Base-by-base conservation (phyloP, 1,140 invertebrate genomes). In the Zaprionus vittiger region DNA sequence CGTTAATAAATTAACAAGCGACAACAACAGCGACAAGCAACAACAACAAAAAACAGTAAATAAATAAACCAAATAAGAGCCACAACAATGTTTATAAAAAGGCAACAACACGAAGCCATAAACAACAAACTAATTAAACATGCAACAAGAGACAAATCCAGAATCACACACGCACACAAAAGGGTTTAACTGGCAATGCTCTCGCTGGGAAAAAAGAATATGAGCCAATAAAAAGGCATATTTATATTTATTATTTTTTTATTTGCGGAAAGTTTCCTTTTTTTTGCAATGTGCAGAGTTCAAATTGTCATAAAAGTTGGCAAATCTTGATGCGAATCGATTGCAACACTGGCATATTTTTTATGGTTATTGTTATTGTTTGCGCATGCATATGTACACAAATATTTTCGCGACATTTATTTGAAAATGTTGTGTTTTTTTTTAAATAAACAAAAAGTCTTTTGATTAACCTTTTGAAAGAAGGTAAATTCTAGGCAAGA, bases 61-160 rank as follows among this genome's bases (percentile, higher is more conserved):
- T 78, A 86, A 87, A 87, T 79, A 87, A 87, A 81, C 77, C 81
- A 62, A 77, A 63, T 64, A 57, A 72, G 47, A 64, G 44, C 79
- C 79, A 49, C 79, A 79, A 85, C 54, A 75, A 77, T 62, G 54
- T 56, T 63, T 73, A 74, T 55, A 44, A 77, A 67, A 63, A 73
- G 76, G 41, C 26, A 49, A 63, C 70, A 57, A 49, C 49, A 67
- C 72, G 69, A 72, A 31, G 70, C 83, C 34, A 80, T 78, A 89
- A 84, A 89, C 78, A 89, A 89, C 73, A 64, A 81, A 89, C 83
- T 87, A 89, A 89, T 87, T 87, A 89, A 79, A 89, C 73, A 89
- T 83, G 71, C 77, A 77, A 49, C 68, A 71, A 73, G 70, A 65
- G 74, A 24, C 52, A 31, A 71, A 28, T 66, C 52, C 56, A 61